Percentiles rank a stretch among this genome's conserved stretches.
Conservation (phyloP, 1,140 invertebrate species). For the Cydia splendana region DNA sequence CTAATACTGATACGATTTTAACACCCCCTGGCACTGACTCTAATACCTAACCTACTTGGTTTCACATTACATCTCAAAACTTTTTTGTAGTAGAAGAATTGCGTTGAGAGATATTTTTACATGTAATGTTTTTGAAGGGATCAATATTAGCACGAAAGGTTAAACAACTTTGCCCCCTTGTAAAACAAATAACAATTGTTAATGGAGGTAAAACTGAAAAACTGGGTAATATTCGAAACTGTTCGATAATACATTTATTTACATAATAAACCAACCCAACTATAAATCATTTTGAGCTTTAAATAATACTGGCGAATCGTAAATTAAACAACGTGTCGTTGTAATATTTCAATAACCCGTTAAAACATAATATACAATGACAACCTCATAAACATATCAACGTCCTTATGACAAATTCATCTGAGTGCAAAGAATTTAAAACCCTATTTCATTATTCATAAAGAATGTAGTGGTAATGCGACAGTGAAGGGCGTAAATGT, state of each 20-base stretch:
- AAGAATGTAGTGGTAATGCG: not conserved
- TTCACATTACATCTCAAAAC: no score
- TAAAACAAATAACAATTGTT: no score
- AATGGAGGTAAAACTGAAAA: no score
- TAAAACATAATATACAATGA: constrained; percentile 30
- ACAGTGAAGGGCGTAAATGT: not conserved
- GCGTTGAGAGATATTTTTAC: no score
- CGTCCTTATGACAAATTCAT: not conserved
- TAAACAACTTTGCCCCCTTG: no score
- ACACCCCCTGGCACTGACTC: no score
- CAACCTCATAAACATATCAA: constrained; percentile 35
- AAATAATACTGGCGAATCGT: constrained; percentile 13
- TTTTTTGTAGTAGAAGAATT: no score
- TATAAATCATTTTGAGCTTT: constrained; percentile 18
- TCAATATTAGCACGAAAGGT: no score
- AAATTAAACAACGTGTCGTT: constrained; percentile 19
- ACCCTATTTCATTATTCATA: not conserved
- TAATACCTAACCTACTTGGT: no score
- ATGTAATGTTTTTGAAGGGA: no score
- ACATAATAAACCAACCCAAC: not conserved
- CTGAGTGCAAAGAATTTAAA: not conserved
- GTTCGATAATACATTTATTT: not conserved
- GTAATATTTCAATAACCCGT: constrained; percentile 30
- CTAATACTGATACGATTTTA: no score
- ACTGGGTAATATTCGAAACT: not conserved